Evolutionary conservation across 1,140 invertebrate genomes (phyloP), one percentile per base, ranked within the genome.

Genomic region (Bemisia tabaci): DNA sequence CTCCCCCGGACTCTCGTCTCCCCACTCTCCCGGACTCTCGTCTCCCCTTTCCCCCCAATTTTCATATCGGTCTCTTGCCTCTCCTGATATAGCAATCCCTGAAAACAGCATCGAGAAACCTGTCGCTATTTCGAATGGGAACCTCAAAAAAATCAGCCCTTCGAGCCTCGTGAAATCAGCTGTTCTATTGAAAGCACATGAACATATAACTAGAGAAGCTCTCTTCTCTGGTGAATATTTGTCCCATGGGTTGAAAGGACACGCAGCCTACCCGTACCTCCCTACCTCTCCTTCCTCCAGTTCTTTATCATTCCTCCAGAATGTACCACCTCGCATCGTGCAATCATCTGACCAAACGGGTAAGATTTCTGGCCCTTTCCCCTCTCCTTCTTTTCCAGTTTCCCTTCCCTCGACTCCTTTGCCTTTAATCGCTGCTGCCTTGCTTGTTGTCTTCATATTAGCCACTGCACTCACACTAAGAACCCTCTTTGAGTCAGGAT

Each of bases 91-190:
- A n/a, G n/a, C n/a, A n/a, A n/a, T n/a, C n/a, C 17, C 17, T 48
- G 17, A 9, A 48, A 48, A 5, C 33, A 17, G 33, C 33, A 17
- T 48, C 17, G 33, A 48, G 17, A 48, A 48, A 48, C 33, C 33
- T 48, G 33, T 48, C 17, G 5, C 17, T 9, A 48, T 48, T 17
- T 48, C 33, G 33, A n/a, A n/a, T n/a, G n/a, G n/a, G n/a, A 48
- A 48, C 33, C 17, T 48, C 33, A 48, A 48, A 48, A 48, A 48
- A 48, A 80, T 84, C 80, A 84, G 83, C 59, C 85, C 85, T 22
- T 84, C 83, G 68, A 80, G 78, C 69, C 76, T 87, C 26, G 84
- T 87, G 63, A 85, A 87, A 74, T 82, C 83, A 12, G 84, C 84
- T 9, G 64, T 65, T 2, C 5, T 65, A 17, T 65, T 48, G 12